These are phyloP conservation scores for Malachius bipustulatus DNA, from an alignment of 2,888 invertebrate genomes.

Conservation along the genomic window DNA sequence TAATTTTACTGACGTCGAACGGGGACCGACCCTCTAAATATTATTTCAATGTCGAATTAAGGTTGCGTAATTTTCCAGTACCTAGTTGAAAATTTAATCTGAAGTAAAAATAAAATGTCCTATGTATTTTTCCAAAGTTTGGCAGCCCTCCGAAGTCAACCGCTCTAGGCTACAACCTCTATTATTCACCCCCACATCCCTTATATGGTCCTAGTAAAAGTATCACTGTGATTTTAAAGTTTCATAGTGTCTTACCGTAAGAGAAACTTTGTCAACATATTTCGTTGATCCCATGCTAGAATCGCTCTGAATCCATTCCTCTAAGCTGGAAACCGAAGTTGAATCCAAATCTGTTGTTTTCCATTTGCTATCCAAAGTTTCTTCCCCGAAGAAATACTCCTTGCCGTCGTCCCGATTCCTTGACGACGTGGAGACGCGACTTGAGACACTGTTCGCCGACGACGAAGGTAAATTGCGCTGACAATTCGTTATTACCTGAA, in stretches of 20 bases:
- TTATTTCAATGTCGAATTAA: too few species aligned
- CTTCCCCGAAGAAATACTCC: slow-evolving; percentile 33
- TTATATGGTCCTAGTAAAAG: too few species aligned
- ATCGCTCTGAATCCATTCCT: slow-evolving; percentile 34
- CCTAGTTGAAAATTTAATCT: too few species aligned
- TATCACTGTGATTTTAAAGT: too few species aligned
- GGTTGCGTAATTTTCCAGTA: too few species aligned
- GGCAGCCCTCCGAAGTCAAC: too few species aligned
- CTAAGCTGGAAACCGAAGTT: slow-evolving; percentile 34
- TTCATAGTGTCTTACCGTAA: slow-evolving; percentile 33
- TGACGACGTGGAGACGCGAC: slow-evolving; percentile 27
- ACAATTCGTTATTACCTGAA: slow-evolving; percentile 52
- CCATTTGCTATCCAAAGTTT: slow-evolving; percentile 32
- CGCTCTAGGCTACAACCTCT: too few species aligned
- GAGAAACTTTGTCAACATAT: slow-evolving; percentile 32
- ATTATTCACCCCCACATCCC: too few species aligned
- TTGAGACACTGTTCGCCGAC: slow-evolving; percentile 29
- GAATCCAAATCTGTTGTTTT: slow-evolving; percentile 28
- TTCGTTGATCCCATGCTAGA: slow-evolving; percentile 32
- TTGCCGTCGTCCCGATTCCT: slow-evolving; percentile 28
- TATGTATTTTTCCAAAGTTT: too few species aligned
- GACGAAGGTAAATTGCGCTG: slow-evolving; percentile 43
- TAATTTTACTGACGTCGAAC: too few species aligned
- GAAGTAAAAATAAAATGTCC: too few species aligned
- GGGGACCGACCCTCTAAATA: too few species aligned